Evolutionary conservation across 1,140 invertebrate species (phyloP).

Genomic region (Drosophila fuyamai): DNA sequence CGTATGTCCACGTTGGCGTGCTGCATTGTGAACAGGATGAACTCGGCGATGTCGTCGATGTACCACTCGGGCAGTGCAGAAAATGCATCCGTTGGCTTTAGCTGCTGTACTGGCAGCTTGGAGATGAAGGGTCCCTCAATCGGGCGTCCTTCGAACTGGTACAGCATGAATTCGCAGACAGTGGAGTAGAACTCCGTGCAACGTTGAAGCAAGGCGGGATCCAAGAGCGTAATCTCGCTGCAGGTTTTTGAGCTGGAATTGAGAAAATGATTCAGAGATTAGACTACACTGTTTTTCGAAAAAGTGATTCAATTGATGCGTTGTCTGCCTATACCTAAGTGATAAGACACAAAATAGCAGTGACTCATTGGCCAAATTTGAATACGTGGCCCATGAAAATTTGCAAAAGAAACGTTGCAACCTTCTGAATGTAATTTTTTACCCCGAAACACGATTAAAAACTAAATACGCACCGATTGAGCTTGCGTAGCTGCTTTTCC

Average conservation of each 20-base stretch:
- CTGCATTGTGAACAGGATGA: slow-evolving; percentile 96
- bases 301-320: neutral
- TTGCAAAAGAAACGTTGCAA: neutral
- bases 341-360: neutral
- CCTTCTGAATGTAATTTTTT: no score
- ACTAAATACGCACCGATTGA: slow-evolving; percentile 86
- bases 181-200: slow-evolving; percentile 94
- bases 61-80: slow-evolving; percentile 97
- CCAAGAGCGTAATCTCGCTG: slow-evolving; percentile 94
- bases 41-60: slow-evolving; percentile 98
- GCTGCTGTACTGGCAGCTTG: slow-evolving; percentile 86
- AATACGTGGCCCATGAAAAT: neutral
- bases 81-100: slow-evolving; percentile 90
- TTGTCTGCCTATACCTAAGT: neutral
- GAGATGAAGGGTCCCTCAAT: slow-evolving; percentile 84
- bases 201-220: slow-evolving; percentile 91
- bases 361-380: slow-evolving; percentile 2
- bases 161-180: slow-evolving; percentile 91
- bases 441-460: neutral
- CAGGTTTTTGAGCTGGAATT: slow-evolving; percentile 91
- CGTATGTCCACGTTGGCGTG: slow-evolving; percentile 92
- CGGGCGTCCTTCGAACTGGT: slow-evolving; percentile 86
- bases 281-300: neutral
- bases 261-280: slow-evolving; percentile 13
- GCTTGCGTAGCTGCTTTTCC: slow-evolving; percentile 92